Evolutionary conservation across 2,797 vertebrate species (phyloP).

Genomic region (Onychomys torridus): DNA sequence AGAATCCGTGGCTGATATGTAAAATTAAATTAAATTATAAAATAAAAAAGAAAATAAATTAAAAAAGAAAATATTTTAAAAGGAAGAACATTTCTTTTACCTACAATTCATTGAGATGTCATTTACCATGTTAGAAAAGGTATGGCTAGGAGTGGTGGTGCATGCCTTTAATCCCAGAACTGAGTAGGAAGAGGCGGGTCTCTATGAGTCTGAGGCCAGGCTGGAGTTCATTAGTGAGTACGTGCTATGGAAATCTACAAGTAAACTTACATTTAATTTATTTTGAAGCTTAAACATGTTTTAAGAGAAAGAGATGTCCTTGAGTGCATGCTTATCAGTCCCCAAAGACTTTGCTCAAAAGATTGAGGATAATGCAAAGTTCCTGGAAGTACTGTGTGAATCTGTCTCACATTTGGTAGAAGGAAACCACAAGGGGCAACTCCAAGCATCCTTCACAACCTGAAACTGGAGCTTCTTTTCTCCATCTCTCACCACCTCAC

Average conservation of each 20-base stretch:
- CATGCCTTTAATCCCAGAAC: not conserved
- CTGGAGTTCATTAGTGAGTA: not conserved
- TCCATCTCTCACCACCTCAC: not conserved
- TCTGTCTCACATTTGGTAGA: not conserved
- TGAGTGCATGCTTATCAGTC: not conserved
- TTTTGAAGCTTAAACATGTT: not conserved
- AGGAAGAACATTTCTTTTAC: conserved; percentile 11
- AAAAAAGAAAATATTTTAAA: conserved; percentile 33
- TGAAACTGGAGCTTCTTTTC: not conserved
- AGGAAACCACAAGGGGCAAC: not conserved
- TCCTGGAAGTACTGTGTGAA: not conserved
- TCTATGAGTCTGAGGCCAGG: not conserved
- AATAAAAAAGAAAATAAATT: too few species aligned
- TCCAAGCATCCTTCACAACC: not conserved
- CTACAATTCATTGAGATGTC: not conserved
- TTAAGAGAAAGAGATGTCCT: not conserved
- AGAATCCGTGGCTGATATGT: too few species aligned
- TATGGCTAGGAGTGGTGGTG: not conserved
- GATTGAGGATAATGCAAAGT: not conserved
- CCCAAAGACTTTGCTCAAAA: not conserved
- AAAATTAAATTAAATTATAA: too few species aligned
- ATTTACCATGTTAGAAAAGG: conserved; percentile 36
- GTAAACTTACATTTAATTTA: conserved; percentile 20
- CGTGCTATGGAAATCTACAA: not conserved
- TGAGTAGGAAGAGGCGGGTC: not conserved